A percentile compares a stretch with the other conserved stretches of the same genome.
Evolutionary conservation across 2,113 vertebrate genomes (phyloP).

Genomic region (Trachemys scripta): DNA sequence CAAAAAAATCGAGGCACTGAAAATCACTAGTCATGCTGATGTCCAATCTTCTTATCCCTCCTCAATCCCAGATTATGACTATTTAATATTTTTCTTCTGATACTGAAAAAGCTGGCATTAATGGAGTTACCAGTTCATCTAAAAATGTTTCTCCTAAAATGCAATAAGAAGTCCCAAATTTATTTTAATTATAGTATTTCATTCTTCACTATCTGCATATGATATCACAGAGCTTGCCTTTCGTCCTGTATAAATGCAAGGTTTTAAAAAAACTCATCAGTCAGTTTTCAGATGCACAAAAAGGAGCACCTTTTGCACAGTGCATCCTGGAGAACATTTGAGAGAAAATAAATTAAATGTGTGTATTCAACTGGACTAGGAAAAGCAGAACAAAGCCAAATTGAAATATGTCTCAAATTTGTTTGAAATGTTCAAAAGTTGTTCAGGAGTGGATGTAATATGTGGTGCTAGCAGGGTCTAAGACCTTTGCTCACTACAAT

Average conservation of each 20-base stretch:
- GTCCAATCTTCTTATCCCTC: neutral
- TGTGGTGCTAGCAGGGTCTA: neutral
- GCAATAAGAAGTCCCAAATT: neutral
- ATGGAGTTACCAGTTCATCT: neutral
- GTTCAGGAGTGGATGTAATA: neutral
- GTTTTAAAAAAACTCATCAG: neutral
- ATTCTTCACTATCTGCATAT: neutral
- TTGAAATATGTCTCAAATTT: neutral
- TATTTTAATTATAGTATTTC: neutral
- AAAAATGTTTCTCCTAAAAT: neutral
- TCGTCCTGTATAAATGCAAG: neutral
- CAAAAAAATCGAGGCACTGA: neutral
- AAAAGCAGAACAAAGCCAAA: neutral
- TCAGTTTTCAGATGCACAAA: neutral
- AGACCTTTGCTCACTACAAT: fast-evolving
- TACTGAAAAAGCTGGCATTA: neutral
- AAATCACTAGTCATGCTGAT: neutral
- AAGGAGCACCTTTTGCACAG: neutral
- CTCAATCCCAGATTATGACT: neutral
- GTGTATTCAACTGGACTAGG: neutral
- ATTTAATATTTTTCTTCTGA: neutral
- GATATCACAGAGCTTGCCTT: neutral
- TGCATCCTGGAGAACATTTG: neutral
- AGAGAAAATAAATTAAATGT: neutral
- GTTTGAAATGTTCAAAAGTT: neutral